A percentile compares a stretch with the other conserved stretches of the same genome.
Evolutionary conservation across 2,888 invertebrate genomes (phyloP).

Genomic region (Drosophila koepferae): DNA sequence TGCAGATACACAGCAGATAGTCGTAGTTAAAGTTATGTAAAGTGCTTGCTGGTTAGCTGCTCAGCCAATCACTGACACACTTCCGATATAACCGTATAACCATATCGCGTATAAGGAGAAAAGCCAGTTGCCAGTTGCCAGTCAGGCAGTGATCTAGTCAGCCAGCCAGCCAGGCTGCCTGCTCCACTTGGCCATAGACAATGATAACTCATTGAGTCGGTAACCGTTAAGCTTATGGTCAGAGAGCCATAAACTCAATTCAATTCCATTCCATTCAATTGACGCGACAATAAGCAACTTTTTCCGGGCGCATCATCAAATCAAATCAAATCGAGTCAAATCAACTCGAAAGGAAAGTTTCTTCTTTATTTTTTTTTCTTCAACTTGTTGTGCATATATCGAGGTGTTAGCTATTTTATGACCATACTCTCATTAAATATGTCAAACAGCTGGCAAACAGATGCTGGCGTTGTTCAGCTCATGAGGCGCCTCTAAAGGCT

Average conservation of each 20-base stretch:
- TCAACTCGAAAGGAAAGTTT: constrained; percentile 63
- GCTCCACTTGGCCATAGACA: constrained; percentile 70
- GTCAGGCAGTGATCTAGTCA: constrained; percentile 26
- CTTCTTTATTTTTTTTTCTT: constrained; percentile 24
- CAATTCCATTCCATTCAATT: constrained; percentile 59
- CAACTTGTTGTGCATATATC: constrained; percentile 46
- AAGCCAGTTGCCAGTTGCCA: constrained; percentile 45
- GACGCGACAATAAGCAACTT: constrained; percentile 56
- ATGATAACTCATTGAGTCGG: constrained; percentile 69
- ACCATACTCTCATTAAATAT: constrained; percentile 23
- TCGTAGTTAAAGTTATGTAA: constrained; percentile 60
- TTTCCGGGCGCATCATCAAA: constrained; percentile 67
- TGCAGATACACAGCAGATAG: constrained; percentile 38
- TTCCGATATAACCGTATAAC: constrained; percentile 68
- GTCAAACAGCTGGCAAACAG: constrained; percentile 27
- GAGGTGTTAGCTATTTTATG: constrained; percentile 70
- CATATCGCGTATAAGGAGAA: constrained; percentile 60
- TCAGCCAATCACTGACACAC: constrained; percentile 65
- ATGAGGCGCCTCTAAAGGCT: constrained; percentile 21
- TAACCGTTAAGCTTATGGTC: constrained; percentile 40
- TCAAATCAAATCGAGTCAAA: constrained; percentile 66
- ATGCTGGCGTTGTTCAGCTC: constrained; percentile 26
- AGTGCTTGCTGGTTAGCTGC: constrained; percentile 50
- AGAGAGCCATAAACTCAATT: constrained; percentile 62
- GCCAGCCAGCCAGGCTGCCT: constrained; percentile 9